Base-by-base conservation (phyloP, 2,888 invertebrate species). In the Drosophila glabriapex region DNA sequence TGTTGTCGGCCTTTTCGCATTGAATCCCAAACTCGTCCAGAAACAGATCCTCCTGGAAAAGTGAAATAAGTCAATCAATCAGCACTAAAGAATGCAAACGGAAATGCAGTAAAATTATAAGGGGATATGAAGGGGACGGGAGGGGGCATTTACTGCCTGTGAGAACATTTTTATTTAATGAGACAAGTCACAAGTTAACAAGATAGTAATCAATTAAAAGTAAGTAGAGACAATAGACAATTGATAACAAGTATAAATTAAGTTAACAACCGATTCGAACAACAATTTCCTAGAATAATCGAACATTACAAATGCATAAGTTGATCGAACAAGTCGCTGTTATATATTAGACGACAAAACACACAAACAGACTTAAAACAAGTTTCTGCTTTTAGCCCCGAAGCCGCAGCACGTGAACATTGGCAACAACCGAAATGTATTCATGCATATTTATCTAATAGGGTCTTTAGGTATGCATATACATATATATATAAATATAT, bases 21-120 rank as follows among this genome's bases (percentile, higher is more conserved):
- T 84, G 79, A 12, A 91, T 83, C 37, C 92, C 92, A 55, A 91
- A 91, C 56, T 92, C 92, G 68, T 92, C 91, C 58, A 88, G 80
- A 83, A 91, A 92, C 19, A 80, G 63, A 65, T 85, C 82, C 82
- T 91, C 91, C 92, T 92, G 83, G 65, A 85, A 91, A 76, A 71
- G 28, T 52, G 7, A 37, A 67, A 35, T 1, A 28, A 33, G 56
- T 52, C 19, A n/a, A 73, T 68, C 73, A 74, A 64, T 79, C 55
- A 62, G 46, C 29, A 66, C 71, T 67, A 70, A 64, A 74, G 31
- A 54, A 56, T 35, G 39, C 64, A 41, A 41, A 41, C 78, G 87
- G 87, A 86, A 89, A 59, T 80, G 39, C 35, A 3, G 19, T 28
- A 14, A n/a, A 56, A 14, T 6, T 12, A 37, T 37, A 37, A 37